phyloP scores from a whole-genome alignment of 2,797 vertebrate species.

The Morelia viridis region DNA sequence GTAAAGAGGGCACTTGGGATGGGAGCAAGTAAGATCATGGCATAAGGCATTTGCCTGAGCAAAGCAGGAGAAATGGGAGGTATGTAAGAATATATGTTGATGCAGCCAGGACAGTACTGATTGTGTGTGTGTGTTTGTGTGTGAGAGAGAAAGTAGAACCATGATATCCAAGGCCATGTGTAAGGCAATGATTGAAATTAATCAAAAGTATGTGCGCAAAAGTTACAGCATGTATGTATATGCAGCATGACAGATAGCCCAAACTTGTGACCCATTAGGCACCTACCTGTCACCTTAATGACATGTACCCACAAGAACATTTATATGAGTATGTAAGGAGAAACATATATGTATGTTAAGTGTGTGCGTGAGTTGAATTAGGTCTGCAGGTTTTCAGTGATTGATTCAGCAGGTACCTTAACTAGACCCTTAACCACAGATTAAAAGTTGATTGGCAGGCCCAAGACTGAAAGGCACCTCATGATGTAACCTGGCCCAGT shows the following conservation, averaged over 20 bases:
- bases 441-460: not conserved
- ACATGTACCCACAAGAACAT: not conserved
- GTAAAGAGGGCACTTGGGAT: not conserved
- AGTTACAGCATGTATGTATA: not conserved
- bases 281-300: not conserved
- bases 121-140: not conserved
- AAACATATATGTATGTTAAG: not conserved
- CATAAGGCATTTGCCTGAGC: not conserved
- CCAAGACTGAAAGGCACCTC: not conserved
- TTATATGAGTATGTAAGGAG: not conserved
- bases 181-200: not conserved
- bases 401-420: not conserved
- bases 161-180: not conserved
- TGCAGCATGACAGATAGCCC: not conserved
- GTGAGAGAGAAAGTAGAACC: not conserved
- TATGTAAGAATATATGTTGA: not conserved
- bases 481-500: no score
- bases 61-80: not conserved
- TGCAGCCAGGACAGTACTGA: not conserved
- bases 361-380: constrained; percentile 4
- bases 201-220: not conserved
- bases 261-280: not conserved
- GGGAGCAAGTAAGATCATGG: not conserved
- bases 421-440: not conserved
- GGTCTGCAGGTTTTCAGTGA: not conserved